Evolutionary conservation across 2,888 invertebrate genomes (phyloP).

Genomic region (Drosophila colorata): DNA sequence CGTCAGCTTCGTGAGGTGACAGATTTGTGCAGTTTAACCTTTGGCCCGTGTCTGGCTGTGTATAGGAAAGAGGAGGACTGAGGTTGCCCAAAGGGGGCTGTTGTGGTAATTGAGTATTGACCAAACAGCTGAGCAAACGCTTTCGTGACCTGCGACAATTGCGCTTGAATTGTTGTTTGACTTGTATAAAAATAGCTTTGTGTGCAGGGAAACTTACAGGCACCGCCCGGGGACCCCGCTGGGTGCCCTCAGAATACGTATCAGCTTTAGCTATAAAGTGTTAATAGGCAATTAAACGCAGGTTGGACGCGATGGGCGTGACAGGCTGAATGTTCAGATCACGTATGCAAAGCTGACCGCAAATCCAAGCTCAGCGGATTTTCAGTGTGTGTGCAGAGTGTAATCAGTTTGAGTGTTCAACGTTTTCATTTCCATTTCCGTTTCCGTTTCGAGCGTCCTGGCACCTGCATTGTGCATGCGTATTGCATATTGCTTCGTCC

Average conservation of each 20-base stretch:
- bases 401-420: slow-evolving; percentile 72
- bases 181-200: slow-evolving; percentile 38
- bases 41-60: slow-evolving; percentile 28
- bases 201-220: not conserved
- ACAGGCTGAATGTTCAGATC: slow-evolving; percentile 16
- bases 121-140: slow-evolving; percentile 62
- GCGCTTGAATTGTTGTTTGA: slow-evolving; percentile 34
- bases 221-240: not conserved
- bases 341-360: slow-evolving; percentile 44
- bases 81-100: slow-evolving; percentile 1
- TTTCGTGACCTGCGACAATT: slow-evolving; percentile 73
- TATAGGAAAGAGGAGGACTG: not conserved
- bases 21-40: slow-evolving; percentile 65
- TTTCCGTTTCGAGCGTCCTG: slow-evolving; percentile 15
- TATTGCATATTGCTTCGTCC: slow-evolving; percentile 43
- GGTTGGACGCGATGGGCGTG: slow-evolving; percentile 3
- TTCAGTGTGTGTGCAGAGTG: slow-evolving; percentile 44
- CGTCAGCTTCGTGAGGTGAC: slow-evolving; percentile 52
- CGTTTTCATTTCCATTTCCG: slow-evolving; percentile 37
- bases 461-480: slow-evolving; percentile 41
- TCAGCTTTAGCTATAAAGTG: slow-evolving; percentile 26
- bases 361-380: slow-evolving; percentile 62
- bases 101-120: slow-evolving; percentile 67
- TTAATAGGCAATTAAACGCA: slow-evolving; percentile 57
- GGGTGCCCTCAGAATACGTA: not conserved